Evolutionary conservation across 2,113 vertebrate genomes (phyloP), one percentile per base, ranked within the genome.

Genomic region (Ifrita kowaldi): DNA sequence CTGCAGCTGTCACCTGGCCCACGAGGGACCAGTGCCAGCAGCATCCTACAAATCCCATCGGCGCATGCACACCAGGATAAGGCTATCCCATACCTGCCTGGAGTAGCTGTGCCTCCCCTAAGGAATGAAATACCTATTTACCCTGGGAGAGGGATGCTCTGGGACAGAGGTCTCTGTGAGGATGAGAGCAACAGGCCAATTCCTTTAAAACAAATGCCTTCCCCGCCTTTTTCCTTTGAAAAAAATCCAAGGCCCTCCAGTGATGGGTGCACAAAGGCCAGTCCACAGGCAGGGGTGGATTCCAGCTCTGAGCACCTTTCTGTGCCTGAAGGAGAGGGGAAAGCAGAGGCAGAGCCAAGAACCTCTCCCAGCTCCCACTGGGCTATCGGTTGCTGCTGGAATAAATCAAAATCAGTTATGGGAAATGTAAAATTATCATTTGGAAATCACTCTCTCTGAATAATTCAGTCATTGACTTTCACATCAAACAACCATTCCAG

Each of bases 381-480:
- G 94, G 92, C 96, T 49, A 95, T 83, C 50, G 50, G 97, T 82
- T 95, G 94, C 96, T 85, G 87, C 94, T 55, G 84, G 89, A 97
- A 98, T 98, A 97, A 98, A 98, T 98, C 97, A 97, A 97, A 98
- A 98, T 97, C 98, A 97, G 97, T 98, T 98, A 98, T 96, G 97
- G 96, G 98, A 98, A 98, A 98, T 97, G 91, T 98, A 98, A 98
- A 98, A 98, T 98, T 98, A 98, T 98, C 97, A 95, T 98, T 97
- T 98, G 96, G 97, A 98, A 98, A 98, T 98, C 97, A 95, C 96
- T 97, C 96, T 97, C 96, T 97, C 97, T 98, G 98, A 98, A 98
- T 98, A 98, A 98, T 98, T 98, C 98, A 98, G 97, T 93, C 98
- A 98, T 98, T 98, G 97, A 98, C 97, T 98, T 98, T 98, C 98